phyloP scores from a whole-genome alignment of 2,113 vertebrate species.

The Potamarius usumacintae region DNA sequence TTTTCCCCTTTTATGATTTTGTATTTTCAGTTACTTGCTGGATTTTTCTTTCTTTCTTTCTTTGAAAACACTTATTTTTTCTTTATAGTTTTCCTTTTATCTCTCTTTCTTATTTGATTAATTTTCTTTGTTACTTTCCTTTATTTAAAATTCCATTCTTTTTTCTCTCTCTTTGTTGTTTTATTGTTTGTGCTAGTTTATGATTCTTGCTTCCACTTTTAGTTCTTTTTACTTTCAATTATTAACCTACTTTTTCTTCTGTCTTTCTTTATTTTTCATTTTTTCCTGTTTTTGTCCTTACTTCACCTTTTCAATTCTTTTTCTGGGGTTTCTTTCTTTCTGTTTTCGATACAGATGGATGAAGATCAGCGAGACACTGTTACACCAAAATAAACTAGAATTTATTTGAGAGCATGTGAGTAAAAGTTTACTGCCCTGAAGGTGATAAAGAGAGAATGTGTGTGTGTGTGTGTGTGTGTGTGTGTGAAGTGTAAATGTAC shows the following conservation, averaged over 20 bases:
- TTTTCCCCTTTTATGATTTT: not conserved
- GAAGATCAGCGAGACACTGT: too few relatives aligned
- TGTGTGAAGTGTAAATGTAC: not conserved
- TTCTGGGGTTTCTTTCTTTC: not conserved
- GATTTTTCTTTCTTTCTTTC: not conserved
- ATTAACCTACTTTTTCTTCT: not conserved
- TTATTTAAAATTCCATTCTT: not conserved
- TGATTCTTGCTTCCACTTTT: not conserved
- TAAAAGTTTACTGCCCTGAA: not conserved
- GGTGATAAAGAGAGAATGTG: not conserved
- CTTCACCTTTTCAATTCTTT: not conserved
- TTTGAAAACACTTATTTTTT: not conserved
- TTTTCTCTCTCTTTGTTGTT: not conserved
- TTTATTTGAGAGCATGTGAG: not conserved
- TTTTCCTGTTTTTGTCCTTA: not conserved
- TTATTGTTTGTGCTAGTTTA: not conserved
- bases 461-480: slow-evolving; percentile 14
- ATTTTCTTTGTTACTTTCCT: not conserved
- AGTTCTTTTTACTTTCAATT: not conserved
- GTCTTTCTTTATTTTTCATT: too few relatives aligned
- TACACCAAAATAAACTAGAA: too few relatives aligned
- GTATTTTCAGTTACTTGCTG: not conserved
- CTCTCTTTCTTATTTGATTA: not conserved
- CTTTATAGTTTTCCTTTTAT: not conserved
- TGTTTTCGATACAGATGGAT: not conserved